Base-by-base conservation (phyloP, 1,140 invertebrate species). In the Magallana ariakensis region DNA sequence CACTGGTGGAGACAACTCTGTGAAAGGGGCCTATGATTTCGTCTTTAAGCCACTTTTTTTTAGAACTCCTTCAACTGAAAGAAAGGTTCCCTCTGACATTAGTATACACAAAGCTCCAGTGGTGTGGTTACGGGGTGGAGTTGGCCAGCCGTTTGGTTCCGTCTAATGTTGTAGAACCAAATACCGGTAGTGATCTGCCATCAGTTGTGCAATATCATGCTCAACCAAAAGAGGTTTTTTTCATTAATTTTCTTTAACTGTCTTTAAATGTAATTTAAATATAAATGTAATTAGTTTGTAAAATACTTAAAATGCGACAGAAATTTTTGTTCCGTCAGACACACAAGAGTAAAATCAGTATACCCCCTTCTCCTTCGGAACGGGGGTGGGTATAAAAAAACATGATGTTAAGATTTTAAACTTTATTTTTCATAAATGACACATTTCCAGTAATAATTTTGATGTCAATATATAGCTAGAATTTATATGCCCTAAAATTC, bases 1-100 rank as follows among this genome's bases (percentile, higher is more conserved):
- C 16, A 80, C 75, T 19, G 75, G 75, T 33, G 75, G 75, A 80
- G 26, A 80, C 75, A 80, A 80, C 75, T 80, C 75, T 80, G 26
- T 26, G 16, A 26, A 19, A 19, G 26, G 16, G 13, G 16, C 26
- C 16, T 80, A 80, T 80, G 75, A 80, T 80, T 80, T 19, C 26
- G 75, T 80, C 11, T 80, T 19, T 26, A 33, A 80, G 26, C 75
- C 16, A 19, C 26, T 80, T 16, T 13, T n/a, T 80, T 13, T 26
- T 80, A 13, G 75, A 80, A 13, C 5, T 80, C 16, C 5, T 80
- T 19, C 16, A 19, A 26, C 75, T 80, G 16, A 26, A 26, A 80
- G 13, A 13, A 19, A 80, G 26, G 13, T 26, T 19, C 26, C 75
- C 75, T 26, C 26, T 80, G 75, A 80, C 75, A 19, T 3, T 80